Evolutionary conservation across 2,888 invertebrate genomes (phyloP), one percentile per base, ranked within the genome.

Genomic region (Phortica okadai): DNA sequence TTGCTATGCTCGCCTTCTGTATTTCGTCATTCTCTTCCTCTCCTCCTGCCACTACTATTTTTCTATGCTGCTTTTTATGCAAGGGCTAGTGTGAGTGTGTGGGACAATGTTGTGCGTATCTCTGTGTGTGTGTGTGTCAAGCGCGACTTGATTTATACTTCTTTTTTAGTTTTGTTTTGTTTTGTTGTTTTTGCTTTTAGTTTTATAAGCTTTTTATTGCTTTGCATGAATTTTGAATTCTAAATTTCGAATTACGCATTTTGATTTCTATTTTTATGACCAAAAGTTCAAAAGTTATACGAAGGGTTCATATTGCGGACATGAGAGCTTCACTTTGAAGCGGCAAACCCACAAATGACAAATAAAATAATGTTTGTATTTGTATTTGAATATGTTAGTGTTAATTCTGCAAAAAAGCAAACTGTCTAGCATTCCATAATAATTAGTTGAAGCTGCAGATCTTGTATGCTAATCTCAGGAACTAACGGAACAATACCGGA

Each of bases 111-210:
- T 16, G n/a, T 16, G 59, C 59, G 59, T 59, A 8, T 11, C 14
- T 59, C 1, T 45, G 7, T 59, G 7, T 58, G n/a, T 58, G 58
- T 58, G n/a, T 8, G 59, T 16, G 16, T 59, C 59, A 59, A 59
- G 59, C n/a, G 59, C 7, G 59, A 25, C 69, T 66, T 73, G 76
- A 69, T 70, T 70, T 73, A 56, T 79, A 67, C 67, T 79, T 64
- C 33, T 50, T 2, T 73, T 73, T 77, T 75, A 77, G 78, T 82
- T 82, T 21, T 21, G 21, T 21, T 21, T 79, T 81, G 33, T 33
- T 33, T 33, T 81, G 82, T 81, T 81, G 81, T 82, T 81, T 81
- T 81, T 50, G 50, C 44, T 50, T 33, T 73, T 73, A 80, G 72
- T 66, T 78, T 78, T 70, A 74, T 77, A 76, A 73, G 16, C 6